Percentiles rank a stretch among this genome's conserved stretches.
These are phyloP conservation scores for Prostheceraeus crozeri DNA, from an alignment of 2,888 invertebrate genomes.

Conservation along the genomic window DNA sequence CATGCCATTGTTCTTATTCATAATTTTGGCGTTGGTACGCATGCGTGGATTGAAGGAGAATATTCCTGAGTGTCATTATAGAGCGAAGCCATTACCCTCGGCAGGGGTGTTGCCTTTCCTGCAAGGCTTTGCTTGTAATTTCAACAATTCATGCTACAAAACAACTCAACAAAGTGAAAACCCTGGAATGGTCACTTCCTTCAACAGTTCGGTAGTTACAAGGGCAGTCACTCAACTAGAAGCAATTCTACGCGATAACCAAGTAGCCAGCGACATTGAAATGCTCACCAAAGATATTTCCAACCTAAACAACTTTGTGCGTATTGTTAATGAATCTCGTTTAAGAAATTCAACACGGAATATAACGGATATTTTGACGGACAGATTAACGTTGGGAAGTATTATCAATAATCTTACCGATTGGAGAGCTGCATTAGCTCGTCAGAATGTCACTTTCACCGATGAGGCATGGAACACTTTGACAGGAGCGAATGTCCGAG, in stretches of 20 bases:
- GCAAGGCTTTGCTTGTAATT: conserved; percentile 12
- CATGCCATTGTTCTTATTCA: conserved; percentile 16
- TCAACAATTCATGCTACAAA: conserved; percentile 22
- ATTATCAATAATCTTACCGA: too few species aligned
- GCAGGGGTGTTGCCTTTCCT: conserved; percentile 13
- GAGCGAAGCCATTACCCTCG: conserved; percentile 31
- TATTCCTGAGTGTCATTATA: conserved; percentile 6
- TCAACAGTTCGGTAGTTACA: too few species aligned
- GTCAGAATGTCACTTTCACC: too few species aligned
- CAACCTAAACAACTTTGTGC: not conserved
- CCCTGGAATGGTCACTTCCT: too few species aligned
- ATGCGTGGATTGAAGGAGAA: not conserved
- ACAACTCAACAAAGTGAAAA: too few species aligned
- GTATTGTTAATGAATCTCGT: not conserved
- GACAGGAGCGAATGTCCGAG: too few species aligned
- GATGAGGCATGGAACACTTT: too few species aligned
- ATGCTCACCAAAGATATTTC: not conserved
- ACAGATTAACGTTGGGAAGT: too few species aligned
- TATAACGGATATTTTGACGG: too few species aligned
- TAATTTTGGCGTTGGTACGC: conserved; percentile 27
- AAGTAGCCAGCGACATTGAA: not conserved
- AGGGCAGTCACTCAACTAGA: conserved; percentile 1
- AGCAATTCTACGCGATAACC: not conserved
- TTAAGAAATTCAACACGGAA: too few species aligned
- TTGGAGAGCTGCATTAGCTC: too few species aligned